phyloP scores from a whole-genome alignment of 2,113 vertebrate species.

The Haemorhous mexicanus region DNA sequence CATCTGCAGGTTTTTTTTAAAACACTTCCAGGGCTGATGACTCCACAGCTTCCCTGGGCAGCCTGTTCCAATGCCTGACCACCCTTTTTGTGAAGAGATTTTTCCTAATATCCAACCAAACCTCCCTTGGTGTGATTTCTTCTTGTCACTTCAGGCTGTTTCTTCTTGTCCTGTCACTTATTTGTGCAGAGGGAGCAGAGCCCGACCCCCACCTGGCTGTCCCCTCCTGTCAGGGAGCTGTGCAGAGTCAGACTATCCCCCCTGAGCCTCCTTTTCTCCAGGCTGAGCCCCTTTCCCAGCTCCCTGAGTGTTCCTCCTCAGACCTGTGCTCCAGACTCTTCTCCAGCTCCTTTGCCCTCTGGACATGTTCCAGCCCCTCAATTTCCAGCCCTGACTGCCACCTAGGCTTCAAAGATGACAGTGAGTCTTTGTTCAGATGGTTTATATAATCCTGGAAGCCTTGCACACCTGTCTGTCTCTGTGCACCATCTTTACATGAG shows the following conservation, averaged over 20 bases:
- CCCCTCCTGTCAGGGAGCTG: background rate
- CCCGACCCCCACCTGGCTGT: accelerated
- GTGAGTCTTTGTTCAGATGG: background rate
- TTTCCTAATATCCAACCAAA: background rate
- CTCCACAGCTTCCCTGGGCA: background rate
- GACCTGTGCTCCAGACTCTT: background rate
- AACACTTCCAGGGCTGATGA: background rate
- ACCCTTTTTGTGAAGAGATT: background rate
- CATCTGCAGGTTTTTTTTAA: background rate
- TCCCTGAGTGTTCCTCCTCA: background rate
- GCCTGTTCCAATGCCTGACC: background rate
- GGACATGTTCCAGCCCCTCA: accelerated
- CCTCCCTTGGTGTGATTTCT: background rate
- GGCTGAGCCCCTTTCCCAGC: background rate
- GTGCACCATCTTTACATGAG: background rate
- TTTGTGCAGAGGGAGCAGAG: background rate
- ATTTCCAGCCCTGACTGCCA: background rate
- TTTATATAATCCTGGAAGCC: background rate
- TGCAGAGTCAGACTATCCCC: accelerated
- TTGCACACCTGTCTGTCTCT: background rate
- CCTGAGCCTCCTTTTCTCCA: background rate
- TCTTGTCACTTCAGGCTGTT: background rate
- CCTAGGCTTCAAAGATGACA: background rate
- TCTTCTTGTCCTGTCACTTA: background rate
- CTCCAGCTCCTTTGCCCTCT: accelerated